These are phyloP conservation scores for Zosterops hypoxanthus DNA, from an alignment of 2,113 vertebrate genomes.

Conservation along the genomic window DNA sequence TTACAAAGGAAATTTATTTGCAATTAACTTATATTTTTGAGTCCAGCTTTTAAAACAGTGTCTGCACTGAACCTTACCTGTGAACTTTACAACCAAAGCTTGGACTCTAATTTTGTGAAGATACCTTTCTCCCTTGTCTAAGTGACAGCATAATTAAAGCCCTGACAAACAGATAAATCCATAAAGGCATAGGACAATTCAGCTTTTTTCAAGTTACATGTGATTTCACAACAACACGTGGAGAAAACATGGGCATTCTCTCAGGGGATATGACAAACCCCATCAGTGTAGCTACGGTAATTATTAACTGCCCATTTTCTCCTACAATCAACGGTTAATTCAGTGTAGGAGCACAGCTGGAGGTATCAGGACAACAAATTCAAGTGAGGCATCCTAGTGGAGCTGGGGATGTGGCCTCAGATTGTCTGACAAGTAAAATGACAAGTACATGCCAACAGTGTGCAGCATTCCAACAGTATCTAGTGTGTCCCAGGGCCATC, in stretches of 20 bases:
- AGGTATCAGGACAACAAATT: conserved; percentile 1
- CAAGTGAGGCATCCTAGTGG: not conserved
- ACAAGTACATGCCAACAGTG: not conserved
- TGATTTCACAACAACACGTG: not conserved
- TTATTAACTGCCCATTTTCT: not conserved
- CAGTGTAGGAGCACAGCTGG: not conserved
- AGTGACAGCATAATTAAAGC: not conserved
- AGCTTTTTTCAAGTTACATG: not conserved
- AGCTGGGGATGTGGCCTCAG: not conserved
- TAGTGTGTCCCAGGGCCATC: not conserved
- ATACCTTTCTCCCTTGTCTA: not conserved
- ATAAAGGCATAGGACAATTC: not conserved
- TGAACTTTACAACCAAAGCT: not conserved
- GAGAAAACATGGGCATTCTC: not conserved
- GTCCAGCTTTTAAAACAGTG: not conserved
- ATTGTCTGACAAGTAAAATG: not conserved
- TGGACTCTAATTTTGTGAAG: not conserved
- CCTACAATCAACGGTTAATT: not conserved
- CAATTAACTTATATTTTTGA: not conserved
- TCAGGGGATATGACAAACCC: not conserved
- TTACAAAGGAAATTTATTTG: not conserved
- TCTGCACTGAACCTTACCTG: not conserved
- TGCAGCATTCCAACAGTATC: conserved; percentile 28
- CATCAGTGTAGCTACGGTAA: not conserved
- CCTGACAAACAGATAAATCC: not conserved